Conservation (phyloP, 2,113 vertebrate genomes). For the Percina caprodes region DNA sequence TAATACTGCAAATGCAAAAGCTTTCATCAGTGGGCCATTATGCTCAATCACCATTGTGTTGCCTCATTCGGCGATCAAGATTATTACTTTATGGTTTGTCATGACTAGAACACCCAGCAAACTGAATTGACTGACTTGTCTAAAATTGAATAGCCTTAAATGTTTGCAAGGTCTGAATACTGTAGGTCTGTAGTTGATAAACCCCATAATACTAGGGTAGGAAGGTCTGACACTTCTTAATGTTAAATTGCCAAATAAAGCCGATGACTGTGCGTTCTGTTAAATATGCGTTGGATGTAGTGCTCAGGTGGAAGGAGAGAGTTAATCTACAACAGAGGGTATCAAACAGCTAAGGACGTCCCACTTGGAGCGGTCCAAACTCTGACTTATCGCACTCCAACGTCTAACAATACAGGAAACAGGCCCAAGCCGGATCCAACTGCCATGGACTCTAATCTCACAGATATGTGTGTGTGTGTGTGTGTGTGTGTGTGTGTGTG, state of each 20-base stretch:
- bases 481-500: too few relatives aligned
- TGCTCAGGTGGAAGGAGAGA: constrained; percentile 43
- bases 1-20: too few relatives aligned
- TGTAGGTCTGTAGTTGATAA: not conserved
- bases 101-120: too few relatives aligned
- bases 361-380: constrained; percentile 39
- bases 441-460: constrained; percentile 40
- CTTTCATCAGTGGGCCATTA: too few relatives aligned
- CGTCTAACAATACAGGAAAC: constrained; percentile 64
- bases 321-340: constrained; percentile 46
- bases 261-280: not conserved
- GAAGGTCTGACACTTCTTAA: not conserved
- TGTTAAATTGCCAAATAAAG: not conserved
- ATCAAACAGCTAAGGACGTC: constrained; percentile 33
- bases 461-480: too few relatives aligned
- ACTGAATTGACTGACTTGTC: too few relatives aligned
- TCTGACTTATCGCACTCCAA: constrained; percentile 59
- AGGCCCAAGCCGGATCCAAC: constrained; percentile 58
- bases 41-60: too few relatives aligned
- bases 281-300: constrained; percentile 2
- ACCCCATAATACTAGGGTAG: too few relatives aligned
- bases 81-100: too few relatives aligned
- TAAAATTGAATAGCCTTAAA: too few relatives aligned
- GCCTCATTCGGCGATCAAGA: too few relatives aligned
- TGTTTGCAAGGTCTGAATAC: not conserved